Base-by-base conservation (phyloP, 1,140 invertebrate species). In the Microplitis mediator region DNA sequence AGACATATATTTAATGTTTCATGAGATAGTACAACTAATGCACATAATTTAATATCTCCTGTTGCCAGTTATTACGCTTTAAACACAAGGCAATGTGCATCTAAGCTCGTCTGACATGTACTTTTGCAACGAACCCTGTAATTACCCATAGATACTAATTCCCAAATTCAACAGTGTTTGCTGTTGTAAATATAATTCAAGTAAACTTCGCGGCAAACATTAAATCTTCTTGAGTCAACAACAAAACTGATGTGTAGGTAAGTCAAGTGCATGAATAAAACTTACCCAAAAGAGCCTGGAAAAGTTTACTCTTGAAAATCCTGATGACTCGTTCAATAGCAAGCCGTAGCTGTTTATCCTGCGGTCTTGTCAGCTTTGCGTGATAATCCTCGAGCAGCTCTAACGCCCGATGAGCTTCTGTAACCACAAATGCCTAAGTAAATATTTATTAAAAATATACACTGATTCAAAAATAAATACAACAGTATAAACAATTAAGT, bases 351-450 rank as follows among this genome's bases (percentile, higher is more conserved):
- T 97, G 96, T 80, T 96, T 94, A 88, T 99, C 96, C 84, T 97
- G 95, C 23, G 96, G 94, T 83, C 94, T 93, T 56, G 92, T 94
- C 78, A 99, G 88, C 83, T 97, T 95, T 71, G 93, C 93, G 87
- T 98, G 96, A 88, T 99, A 99, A 86, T 99, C 97, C 89, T 99
- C 97, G 79, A 99, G 90, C 78, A 99, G 90, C 89, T 98, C 97
- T 80, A 99, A 89, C 73, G 97, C 97, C 87, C 97, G 91, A 87
- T 99, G 97, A 86, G 97, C 97, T 90, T 98, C 97, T 98, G 92
- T 51, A 91, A 89, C 73, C 45, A 80, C 60, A 78, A 14, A 58
- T 16, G 16, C 63, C 13, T 13, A 63, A 35, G 8, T n/a, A 5
- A 54, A 11, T 62, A 1, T 32, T 50, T 34, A 62, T 62, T 16